Conservation (phyloP, 2,113 vertebrate species). For the Salminus brasiliensis region DNA sequence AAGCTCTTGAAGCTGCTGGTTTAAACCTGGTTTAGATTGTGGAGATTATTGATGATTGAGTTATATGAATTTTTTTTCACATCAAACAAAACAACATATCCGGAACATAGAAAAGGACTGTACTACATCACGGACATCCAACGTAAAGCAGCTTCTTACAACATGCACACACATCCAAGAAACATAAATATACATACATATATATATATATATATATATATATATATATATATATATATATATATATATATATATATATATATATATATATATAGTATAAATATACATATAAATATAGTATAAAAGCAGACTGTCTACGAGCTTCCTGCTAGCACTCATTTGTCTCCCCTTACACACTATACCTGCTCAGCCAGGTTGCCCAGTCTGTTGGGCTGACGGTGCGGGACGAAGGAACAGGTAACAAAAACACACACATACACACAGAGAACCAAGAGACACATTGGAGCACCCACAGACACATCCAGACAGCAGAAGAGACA, state of each 20-base stretch:
- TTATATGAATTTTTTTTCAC: too few species aligned
- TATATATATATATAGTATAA: background rate
- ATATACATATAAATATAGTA: background rate
- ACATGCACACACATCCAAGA: slow-evolving; percentile 40
- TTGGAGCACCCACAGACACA: slow-evolving; percentile 35
- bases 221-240: background rate
- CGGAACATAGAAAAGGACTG: background rate
- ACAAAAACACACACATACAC: slow-evolving; percentile 55
- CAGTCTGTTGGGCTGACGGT: slow-evolving; percentile 97
- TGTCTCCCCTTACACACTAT: slow-evolving; percentile 73
- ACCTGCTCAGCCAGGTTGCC: slow-evolving; percentile 98
- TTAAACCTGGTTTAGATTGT: background rate
- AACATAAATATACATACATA: background rate
- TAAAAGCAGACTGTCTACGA: slow-evolving; percentile 27
- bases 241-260: too few species aligned
- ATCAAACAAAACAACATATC: too few species aligned
- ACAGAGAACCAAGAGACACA: slow-evolving; percentile 34
- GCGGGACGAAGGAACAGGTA: slow-evolving; percentile 78
- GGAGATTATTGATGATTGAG: too few species aligned
- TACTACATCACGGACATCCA: background rate
- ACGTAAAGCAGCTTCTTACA: slow-evolving; percentile 22
- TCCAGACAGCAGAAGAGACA: slow-evolving; percentile 34
- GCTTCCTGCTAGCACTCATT: slow-evolving; percentile 44
- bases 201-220: background rate
- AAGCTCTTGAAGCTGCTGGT: too few species aligned